Evolutionary conservation across 2,797 vertebrate genomes (phyloP), one percentile per base, ranked within the genome.

Genomic region (Holocentrus rufus): DNA sequence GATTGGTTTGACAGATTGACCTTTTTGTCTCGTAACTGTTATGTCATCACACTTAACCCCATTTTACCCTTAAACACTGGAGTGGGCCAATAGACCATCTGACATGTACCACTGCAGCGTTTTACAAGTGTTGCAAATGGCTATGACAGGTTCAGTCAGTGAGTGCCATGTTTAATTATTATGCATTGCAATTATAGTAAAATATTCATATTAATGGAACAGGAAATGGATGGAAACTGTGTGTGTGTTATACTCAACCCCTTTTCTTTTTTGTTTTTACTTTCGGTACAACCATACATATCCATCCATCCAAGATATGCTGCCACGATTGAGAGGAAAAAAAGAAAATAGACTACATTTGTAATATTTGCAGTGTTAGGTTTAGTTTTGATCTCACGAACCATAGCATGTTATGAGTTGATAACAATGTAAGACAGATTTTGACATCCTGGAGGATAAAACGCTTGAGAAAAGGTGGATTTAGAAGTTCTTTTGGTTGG

Each of bases 171-270:
- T 58, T 54, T 69, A 5, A 46, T 46, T 46, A 46, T 15, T 57
- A 23, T 17, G 34, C 20, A 36, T 79, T 65, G 63, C 53, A 53
- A n/a, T 50, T 54, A 7, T 17, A 64, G 36, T 74, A 54, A 69
- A 63, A 76, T 55, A 70, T 73, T 76, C 52, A 64, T 4, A 46
- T 5, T 46, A 46, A 17, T 15, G 7, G 71, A 20, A 74, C 2
- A 44, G 68, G 69, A 34, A 58, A 14, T 0, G 0, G 2, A 2
- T 2, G 3, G n/a, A 74, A 80, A 77, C 66, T 69, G 47, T 67
- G 77, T 72, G 20, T 62, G 74, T 82, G 86, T 82, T 84, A 79
- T 76, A 86, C 80, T 82, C 76, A 80, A 72, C 78, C 7, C 7
- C 7, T 44, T 57, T 30, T 81, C 30, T 64, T 68, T 82, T 70